Conservation (phyloP, 2,888 invertebrate species). For the Hirtodrosophila duncani region DNA sequence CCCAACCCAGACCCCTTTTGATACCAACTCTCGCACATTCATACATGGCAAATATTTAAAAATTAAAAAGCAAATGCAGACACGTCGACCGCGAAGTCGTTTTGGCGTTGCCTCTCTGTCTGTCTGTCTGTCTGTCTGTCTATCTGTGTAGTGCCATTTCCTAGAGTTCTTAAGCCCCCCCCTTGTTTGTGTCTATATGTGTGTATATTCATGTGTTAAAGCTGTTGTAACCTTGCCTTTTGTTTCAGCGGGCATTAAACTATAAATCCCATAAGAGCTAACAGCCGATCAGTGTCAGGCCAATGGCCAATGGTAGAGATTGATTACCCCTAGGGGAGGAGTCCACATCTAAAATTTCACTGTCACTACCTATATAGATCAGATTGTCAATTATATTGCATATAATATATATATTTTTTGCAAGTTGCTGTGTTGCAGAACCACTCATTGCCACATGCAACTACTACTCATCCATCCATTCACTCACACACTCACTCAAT, state of each 20-base stretch:
- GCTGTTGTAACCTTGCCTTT: slow-evolving; percentile 60
- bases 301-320: no score
- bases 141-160: slow-evolving; percentile 48
- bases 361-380: slow-evolving; percentile 70
- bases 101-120: background rate
- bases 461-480: slow-evolving; percentile 13
- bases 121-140: slow-evolving; percentile 8
- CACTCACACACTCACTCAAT: slow-evolving; percentile 13
- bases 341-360: slow-evolving; percentile 60
- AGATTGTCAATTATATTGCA: slow-evolving; percentile 50
- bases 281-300: no score
- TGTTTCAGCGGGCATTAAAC: slow-evolving; percentile 68
- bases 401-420: slow-evolving; percentile 39
- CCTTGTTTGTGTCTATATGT: slow-evolving; percentile 12
- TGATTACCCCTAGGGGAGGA: background rate
- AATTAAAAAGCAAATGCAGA: slow-evolving; percentile 56
- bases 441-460: no score
- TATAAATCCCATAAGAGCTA: slow-evolving; percentile 21
- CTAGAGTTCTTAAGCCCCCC: slow-evolving; percentile 52
- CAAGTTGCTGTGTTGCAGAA: no score
- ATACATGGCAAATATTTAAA: slow-evolving; percentile 50
- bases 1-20: background rate
- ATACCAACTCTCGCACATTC: background rate
- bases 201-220: slow-evolving; percentile 11
- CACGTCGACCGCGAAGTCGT: slow-evolving; percentile 36